Conservation (phyloP, 2,113 vertebrate species). For the Microcebus jonahi region DNA sequence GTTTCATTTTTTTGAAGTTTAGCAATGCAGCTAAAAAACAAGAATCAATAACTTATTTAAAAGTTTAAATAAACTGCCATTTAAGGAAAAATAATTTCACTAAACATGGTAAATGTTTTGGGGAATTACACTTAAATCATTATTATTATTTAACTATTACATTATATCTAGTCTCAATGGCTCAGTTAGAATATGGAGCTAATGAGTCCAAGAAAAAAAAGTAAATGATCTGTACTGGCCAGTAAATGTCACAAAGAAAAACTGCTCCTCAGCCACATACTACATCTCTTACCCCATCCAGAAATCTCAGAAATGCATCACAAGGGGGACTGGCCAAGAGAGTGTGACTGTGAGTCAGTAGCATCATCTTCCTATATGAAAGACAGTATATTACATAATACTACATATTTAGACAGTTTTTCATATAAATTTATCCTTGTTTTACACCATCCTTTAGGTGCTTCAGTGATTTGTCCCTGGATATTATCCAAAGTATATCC, state of each 20-base stretch:
- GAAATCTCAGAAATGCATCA: slow-evolving; percentile 4
- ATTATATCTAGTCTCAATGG: neutral
- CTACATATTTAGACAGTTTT: neutral
- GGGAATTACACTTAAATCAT: slow-evolving; percentile 21
- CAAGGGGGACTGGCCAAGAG: slow-evolving; percentile 26
- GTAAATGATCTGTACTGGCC: neutral
- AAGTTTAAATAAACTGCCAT: slow-evolving; percentile 25
- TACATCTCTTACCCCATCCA: neutral
- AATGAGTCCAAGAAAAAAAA: slow-evolving; percentile 37
- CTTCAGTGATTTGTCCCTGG: slow-evolving; percentile 27
- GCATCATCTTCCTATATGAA: slow-evolving; percentile 13
- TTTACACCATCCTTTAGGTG: neutral
- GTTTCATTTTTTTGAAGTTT: slow-evolving; percentile 63
- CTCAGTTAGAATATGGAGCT: neutral
- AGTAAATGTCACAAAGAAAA: slow-evolving; percentile 34
- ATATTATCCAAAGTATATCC: neutral
- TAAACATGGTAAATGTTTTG: neutral
- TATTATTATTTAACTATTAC: slow-evolving; percentile 36
- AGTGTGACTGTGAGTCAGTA: slow-evolving; percentile 23
- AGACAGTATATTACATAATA: neutral
- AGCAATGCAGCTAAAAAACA: slow-evolving; percentile 57
- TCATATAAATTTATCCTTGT: neutral
- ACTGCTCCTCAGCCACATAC: slow-evolving; percentile 16
- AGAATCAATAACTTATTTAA: slow-evolving; percentile 49
- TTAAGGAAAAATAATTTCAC: slow-evolving; percentile 55